Percentiles rank a stretch among this genome's conserved stretches.
These are phyloP conservation scores for Marmota monax DNA, from an alignment of 2,113 vertebrate genomes.

Conservation along the genomic window DNA sequence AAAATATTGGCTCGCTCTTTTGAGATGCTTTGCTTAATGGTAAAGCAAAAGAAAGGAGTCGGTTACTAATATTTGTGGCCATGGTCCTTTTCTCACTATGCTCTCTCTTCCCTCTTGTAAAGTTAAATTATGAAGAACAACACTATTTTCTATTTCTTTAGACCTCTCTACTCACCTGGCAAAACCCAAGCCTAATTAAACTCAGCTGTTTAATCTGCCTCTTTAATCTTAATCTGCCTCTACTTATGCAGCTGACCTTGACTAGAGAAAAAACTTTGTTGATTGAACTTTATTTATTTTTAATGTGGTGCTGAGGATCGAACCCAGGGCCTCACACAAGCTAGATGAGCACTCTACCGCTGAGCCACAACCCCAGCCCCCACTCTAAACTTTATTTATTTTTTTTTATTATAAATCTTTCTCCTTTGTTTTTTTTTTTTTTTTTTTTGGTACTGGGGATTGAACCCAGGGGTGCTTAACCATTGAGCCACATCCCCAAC, in stretches of 20 bases:
- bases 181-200: slow-evolving; percentile 25
- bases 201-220: background rate
- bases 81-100: background rate
- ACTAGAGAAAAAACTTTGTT: slow-evolving; percentile 1
- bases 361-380: too few species aligned
- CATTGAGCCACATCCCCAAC: too few species aligned
- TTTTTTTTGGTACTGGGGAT: too few species aligned
- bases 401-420: too few species aligned
- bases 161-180: background rate
- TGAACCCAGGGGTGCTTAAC: too few species aligned
- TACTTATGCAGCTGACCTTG: background rate
- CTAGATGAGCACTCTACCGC: too few species aligned
- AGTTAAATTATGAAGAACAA: background rate
- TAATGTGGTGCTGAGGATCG: too few species aligned
- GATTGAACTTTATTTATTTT: background rate
- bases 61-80: background rate
- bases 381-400: background rate
- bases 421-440: too few species aligned
- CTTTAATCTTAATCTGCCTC: background rate
- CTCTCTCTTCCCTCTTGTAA: background rate
- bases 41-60: background rate
- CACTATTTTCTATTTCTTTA: background rate
- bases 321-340: too few species aligned
- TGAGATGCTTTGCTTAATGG: background rate
- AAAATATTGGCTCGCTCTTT: background rate